Conservation (phyloP, 2,888 invertebrate genomes). For the Dynastes hyllus region DNA sequence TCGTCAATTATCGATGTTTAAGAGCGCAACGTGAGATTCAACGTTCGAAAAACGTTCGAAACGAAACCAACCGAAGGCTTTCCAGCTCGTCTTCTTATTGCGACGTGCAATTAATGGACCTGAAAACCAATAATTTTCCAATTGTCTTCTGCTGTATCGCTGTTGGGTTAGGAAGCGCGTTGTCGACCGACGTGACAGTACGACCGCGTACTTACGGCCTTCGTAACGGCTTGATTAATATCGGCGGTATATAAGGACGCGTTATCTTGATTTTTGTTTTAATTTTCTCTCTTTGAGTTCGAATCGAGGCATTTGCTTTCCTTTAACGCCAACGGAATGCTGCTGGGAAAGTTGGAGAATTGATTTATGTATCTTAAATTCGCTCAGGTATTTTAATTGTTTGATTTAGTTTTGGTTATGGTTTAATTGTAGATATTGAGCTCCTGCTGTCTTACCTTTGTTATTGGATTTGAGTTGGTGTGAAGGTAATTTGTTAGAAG, state of each 20-base stretch:
- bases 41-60: constrained; percentile 5
- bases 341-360: constrained; percentile 5
- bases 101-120: constrained; percentile 31
- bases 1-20: not conserved
- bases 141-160: constrained; percentile 21
- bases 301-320: not conserved
- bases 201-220: not conserved
- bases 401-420: constrained; percentile 13
- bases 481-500: no score
- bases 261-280: constrained; percentile 15
- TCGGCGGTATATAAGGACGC: not conserved
- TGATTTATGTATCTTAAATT: not conserved
- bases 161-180: not conserved
- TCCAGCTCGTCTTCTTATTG: constrained; percentile 22
- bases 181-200: constrained; percentile 16
- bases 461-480: no score
- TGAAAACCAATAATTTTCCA: constrained; percentile 26
- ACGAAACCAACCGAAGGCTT: not conserved
- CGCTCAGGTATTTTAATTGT: not conserved
- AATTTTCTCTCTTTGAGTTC: not conserved
- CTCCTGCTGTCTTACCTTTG: no score
- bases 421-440: not conserved
- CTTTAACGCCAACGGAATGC: not conserved
- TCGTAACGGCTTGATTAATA: constrained; percentile 12
- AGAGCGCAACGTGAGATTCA: constrained; percentile 1